A percentile compares a stretch with the other conserved stretches of the same genome.
These are phyloP conservation scores for Geopemphigus sp. DNA, from an alignment of 1,140 invertebrate genomes.

Conservation along the genomic window DNA sequence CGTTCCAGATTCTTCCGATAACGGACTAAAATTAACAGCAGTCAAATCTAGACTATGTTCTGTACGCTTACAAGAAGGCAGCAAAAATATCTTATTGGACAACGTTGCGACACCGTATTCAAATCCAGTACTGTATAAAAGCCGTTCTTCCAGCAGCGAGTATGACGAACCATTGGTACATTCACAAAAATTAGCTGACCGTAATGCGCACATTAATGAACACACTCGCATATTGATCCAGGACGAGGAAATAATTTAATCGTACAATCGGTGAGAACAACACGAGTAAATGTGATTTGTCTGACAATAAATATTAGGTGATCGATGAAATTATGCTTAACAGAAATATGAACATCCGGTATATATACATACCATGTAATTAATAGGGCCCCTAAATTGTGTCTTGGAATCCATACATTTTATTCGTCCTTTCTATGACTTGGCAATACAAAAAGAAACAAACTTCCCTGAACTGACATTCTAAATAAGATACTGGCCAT, in stretches of 20 bases:
- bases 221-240: constrained; percentile 28
- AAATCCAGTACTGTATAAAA: constrained; percentile 52
- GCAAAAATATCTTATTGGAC: constrained; percentile 74
- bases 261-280: not conserved
- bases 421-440: too few species aligned
- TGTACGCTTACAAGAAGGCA: constrained; percentile 68
- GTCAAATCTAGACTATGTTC: constrained; percentile 70
- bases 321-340: not conserved
- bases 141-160: constrained; percentile 49
- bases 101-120: constrained; percentile 59
- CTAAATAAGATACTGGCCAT: too few species aligned
- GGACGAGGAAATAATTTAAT: constrained; percentile 39
- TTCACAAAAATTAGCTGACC: constrained; percentile 25
- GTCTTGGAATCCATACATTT: too few species aligned
- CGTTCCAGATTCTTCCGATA: constrained; percentile 15
- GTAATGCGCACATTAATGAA: constrained; percentile 19
- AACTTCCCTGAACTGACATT: too few species aligned
- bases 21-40: constrained; percentile 52
- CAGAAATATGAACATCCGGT: too few species aligned
- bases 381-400: too few species aligned
- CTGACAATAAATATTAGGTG: not conserved
- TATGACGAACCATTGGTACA: constrained; percentile 50
- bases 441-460: too few species aligned
- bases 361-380: too few species aligned
- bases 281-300: not conserved